Evolutionary conservation across 2,888 invertebrate species (phyloP).

Genomic region (Euzetes globulus): DNA sequence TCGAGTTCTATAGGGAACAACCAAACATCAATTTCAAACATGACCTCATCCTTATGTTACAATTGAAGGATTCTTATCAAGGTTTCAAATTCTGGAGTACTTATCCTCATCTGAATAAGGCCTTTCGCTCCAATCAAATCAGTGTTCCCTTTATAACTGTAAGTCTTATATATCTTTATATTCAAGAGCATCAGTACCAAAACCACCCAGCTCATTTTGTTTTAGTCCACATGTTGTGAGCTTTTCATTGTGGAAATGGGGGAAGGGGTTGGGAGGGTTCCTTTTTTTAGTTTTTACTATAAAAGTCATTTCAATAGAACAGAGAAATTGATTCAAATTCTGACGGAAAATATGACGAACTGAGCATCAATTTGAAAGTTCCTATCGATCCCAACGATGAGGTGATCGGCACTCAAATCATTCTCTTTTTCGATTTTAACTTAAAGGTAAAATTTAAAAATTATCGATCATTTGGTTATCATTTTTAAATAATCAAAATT

Average conservation of each 20-base stretch:
- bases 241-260: too few relatives aligned
- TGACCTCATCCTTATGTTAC: conserved; percentile 32
- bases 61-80: background rate
- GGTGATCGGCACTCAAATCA: background rate
- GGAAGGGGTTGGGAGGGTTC: too few relatives aligned
- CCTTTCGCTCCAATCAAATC: background rate
- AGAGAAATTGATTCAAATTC: conserved; percentile 29
- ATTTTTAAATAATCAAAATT: too few relatives aligned
- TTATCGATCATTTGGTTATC: too few relatives aligned
- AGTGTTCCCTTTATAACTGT: conserved; percentile 23
- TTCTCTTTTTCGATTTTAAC: conserved; percentile 32
- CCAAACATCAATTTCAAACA: conserved; percentile 37
- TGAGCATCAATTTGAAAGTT: conserved; percentile 27
- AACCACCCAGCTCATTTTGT: too few relatives aligned
- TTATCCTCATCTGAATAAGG: conserved; percentile 12
- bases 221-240: too few relatives aligned
- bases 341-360: conserved; percentile 32
- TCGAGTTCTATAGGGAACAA: conserved; percentile 33
- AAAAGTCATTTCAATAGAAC: conserved; percentile 7
- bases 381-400: conserved; percentile 14
- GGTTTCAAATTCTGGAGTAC: conserved; percentile 23
- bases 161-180: background rate
- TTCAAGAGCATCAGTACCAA: too few relatives aligned
- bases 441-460: conserved; percentile 4
- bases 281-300: too few relatives aligned